Evolutionary conservation across 1,140 invertebrate species (phyloP).

Genomic region (Vanessa atalanta): DNA sequence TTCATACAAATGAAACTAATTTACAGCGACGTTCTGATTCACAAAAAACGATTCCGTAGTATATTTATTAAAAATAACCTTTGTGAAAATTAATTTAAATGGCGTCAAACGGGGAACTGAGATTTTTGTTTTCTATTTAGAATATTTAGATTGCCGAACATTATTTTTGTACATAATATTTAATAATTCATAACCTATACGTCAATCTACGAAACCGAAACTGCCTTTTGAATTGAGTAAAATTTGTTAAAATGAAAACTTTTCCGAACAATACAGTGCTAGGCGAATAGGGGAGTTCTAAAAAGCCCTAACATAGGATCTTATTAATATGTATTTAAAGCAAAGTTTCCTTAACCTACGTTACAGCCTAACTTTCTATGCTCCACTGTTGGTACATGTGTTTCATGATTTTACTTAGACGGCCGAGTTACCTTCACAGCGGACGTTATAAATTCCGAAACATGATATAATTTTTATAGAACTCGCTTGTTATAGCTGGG

Average conservation of each 20-base stretch:
- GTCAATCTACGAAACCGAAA: not conserved
- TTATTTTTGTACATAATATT: not conserved
- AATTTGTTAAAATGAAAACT: not conserved
- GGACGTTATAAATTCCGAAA: conserved; percentile 12
- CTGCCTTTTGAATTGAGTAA: not conserved
- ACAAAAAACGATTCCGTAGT: no score
- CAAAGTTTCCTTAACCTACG: conserved; percentile 13
- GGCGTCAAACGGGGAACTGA: no score
- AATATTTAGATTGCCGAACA: no score
- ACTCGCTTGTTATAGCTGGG: not conserved
- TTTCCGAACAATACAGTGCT: conserved; percentile 12
- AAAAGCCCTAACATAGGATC: conserved; percentile 27
- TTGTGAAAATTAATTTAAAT: no score
- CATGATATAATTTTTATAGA: conserved; percentile 19
- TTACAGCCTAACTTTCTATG: conserved; percentile 21
- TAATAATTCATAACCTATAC: not conserved
- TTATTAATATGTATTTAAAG: conserved; percentile 22
- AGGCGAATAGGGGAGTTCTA: conserved; percentile 16
- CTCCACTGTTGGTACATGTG: conserved; percentile 6
- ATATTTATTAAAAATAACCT: no score
- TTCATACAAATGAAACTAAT: no score
- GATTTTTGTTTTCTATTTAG: no score
- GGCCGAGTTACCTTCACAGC: conserved; percentile 11
- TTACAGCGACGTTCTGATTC: no score
- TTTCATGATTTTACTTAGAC: conserved; percentile 26